Evolutionary conservation across 2,113 vertebrate species (phyloP).

Genomic region (Upupa epops): DNA sequence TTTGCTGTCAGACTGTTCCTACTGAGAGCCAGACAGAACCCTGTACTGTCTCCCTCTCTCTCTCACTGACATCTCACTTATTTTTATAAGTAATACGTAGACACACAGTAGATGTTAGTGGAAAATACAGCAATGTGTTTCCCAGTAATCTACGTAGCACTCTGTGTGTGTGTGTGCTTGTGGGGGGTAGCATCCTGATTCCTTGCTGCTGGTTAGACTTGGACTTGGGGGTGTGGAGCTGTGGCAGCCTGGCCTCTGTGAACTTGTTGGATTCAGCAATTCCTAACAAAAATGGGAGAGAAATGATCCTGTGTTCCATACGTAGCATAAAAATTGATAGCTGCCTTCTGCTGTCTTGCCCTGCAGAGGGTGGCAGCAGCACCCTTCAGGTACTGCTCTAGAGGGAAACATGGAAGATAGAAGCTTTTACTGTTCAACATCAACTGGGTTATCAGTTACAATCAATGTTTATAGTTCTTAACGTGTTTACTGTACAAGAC

Average conservation of each 20-base stretch:
- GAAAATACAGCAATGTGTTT: background rate
- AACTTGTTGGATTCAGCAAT: slow-evolving; percentile 76
- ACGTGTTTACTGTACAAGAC: background rate
- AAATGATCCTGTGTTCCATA: background rate
- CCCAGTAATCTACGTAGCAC: no score
- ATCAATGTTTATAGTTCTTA: background rate
- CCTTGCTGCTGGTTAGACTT: background rate
- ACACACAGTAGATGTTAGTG: background rate
- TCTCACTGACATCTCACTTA: background rate
- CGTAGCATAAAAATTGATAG: background rate
- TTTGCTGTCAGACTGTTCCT: background rate
- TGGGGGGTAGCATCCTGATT: background rate
- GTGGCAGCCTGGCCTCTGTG: background rate
- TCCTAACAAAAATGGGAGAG: slow-evolving; percentile 68
- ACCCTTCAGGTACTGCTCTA: background rate
- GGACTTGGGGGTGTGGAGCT: background rate
- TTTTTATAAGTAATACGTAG: background rate
- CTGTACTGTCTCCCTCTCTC: background rate
- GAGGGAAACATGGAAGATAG: background rate
- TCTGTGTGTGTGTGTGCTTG: slow-evolving; percentile 13
- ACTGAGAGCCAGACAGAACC: background rate
- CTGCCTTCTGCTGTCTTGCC: background rate
- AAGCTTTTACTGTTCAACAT: background rate
- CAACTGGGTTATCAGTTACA: background rate
- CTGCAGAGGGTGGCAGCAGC: background rate